Base-by-base conservation (phyloP, 2,113 vertebrate genomes). In the Alligator mississippiensis region DNA sequence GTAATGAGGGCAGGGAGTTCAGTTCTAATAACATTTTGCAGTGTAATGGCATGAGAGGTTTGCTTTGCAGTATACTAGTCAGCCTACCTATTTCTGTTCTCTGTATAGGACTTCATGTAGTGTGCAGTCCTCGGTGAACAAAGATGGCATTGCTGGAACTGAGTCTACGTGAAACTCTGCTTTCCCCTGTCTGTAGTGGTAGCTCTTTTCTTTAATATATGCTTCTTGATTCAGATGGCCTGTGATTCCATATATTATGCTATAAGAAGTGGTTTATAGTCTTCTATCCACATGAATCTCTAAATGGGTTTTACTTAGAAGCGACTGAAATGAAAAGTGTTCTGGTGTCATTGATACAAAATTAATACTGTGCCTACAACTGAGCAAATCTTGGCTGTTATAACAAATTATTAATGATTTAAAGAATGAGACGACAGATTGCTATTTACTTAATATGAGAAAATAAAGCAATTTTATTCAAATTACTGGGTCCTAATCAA, bases 401-500 rank as follows among this genome's bases (percentile, higher is more conserved):
- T 1, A 28, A 83, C 77, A 84, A 58, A 34, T 21, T 24, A 6
- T 18, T 16, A 74, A 54, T 12, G 59, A 54, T 2, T 22, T 17
- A 83, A 47, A 10, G 78, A 95, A 92, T 77, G 28, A 95, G 60
- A 95, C 63, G 76, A n/a, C 92, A 91, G 24, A 60, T 70, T 90
- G 87, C 55, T 57, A 54, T 82, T 95, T 95, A 82, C 72, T n/a
- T 96, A 96, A 68, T 95, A 96, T 96, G 96, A 96, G 97, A 98
- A 98, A 98, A 98, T 97, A 98, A 98, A 98, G 78, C 87, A 95
- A 85, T 95, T 98, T 98, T 97, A 98, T 98, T 98, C 88, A 95
- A 95, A 93, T 97, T 90, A 92, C 82, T 87, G 81, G 79, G 66
- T 94, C 88, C 66, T 93, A 96, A 95, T 95, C 92, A 93, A 89